These are phyloP conservation scores for Otus sunia DNA, from an alignment of 2,113 vertebrate species.

Conservation along the genomic window DNA sequence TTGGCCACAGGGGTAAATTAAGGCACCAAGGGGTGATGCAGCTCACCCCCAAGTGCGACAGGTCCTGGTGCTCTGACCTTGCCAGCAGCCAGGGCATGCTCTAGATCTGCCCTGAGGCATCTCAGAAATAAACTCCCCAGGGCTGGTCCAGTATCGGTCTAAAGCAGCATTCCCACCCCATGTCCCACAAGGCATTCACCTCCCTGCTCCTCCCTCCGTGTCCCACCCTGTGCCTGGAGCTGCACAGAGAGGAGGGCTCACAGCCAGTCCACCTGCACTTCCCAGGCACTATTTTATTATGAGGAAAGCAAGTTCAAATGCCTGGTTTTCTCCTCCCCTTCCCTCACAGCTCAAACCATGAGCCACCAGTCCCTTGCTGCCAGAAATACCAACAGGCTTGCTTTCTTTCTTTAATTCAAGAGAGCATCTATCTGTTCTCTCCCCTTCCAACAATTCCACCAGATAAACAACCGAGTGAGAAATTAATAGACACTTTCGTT, in stretches of 20 bases:
- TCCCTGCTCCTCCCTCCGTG: background rate
- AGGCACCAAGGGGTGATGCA: background rate
- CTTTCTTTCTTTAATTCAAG: background rate
- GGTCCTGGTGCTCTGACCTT: background rate
- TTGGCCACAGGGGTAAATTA: background rate
- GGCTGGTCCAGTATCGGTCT: background rate
- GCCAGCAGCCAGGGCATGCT: background rate
- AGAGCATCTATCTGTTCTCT: background rate
- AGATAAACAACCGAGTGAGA: background rate
- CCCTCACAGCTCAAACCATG: background rate
- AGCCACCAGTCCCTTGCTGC: background rate
- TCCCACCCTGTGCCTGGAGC: background rate
- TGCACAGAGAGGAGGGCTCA: background rate
- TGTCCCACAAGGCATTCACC: background rate
- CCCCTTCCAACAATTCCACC: background rate
- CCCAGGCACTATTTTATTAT: background rate
- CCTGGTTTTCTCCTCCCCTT: background rate
- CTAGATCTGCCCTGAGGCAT: background rate
- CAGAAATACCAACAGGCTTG: background rate
- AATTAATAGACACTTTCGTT: background rate
- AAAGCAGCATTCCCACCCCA: background rate
- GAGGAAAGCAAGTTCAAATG: background rate
- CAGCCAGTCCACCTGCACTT: background rate
- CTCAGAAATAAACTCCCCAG: background rate
- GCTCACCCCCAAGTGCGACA: background rate